Evolutionary conservation across 2,888 invertebrate species (phyloP), one percentile per base, ranked within the genome.

Genomic region (Drosophila lutescens): DNA sequence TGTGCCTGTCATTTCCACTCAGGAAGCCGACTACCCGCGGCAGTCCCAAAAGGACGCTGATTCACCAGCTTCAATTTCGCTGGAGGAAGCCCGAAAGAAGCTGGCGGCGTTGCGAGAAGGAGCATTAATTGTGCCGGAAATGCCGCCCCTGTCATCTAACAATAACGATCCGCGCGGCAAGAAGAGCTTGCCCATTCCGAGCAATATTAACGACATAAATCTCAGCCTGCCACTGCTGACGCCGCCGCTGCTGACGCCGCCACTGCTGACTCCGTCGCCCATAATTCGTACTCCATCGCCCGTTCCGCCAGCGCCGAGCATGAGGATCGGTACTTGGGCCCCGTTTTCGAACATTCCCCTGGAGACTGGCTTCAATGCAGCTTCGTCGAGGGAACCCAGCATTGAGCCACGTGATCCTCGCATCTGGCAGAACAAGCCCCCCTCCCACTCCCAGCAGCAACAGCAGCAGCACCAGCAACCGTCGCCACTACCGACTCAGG

Each of bases 21-120:
- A 8, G 23, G 56, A 32, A 10, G 41, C 7, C 9, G 3, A 13
- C 6, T 4, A 13, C 6, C 7, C n/a, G 13, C 17, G 20, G 6
- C 20, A 10, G 10, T 30, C 32, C 43, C 20, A n/a, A 8, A 36
- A n/a, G 6, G 30, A 26, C 2, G 30, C 36, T 1, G 13, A 12
- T 1, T 20, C 13, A n/a, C 17, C 40, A 0, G 10, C 1, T 0
- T 7, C 15, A 1, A 38, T 20, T n/a, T 34, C 67, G 6, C 44
- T 78, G 7, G 56, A 65, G 30, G 81, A 86, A 60, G 82, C 81
- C 7, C 87, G 82, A 26, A 82, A 80, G 26, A 82, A 82, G 41
- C 36, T 82, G 13, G 83, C 83, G 7, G 75, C 70, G 0, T 9
- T 80, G 34, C 47, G 54, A 0, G 32, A 17, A 4, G 32, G 36